Base-by-base conservation (phyloP, 2,888 invertebrate species). In the Halocaridina rubra region DNA sequence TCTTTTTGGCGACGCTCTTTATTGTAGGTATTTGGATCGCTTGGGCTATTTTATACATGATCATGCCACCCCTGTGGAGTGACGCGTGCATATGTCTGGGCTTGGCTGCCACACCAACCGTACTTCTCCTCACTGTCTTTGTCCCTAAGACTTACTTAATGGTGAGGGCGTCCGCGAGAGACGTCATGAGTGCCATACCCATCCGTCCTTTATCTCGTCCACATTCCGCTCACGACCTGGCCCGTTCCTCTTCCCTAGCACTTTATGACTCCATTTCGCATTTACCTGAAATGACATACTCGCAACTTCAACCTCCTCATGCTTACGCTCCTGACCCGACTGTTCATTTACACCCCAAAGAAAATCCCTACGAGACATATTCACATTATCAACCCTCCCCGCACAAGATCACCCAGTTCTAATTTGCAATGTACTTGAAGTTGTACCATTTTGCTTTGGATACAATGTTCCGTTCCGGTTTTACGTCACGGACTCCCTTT, bases 91-190 rank as follows among this genome's bases (percentile, higher is more conserved):
- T 94, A 4, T 93, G 93, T 33, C 91, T 93, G 76, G 94, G 94
- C 0, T 90, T 94, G 1, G 92, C 94, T 64, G 92, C 92, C 1
- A 94, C 94, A 0, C 94, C 93, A 0, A 93, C 94, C 89, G 92
- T 93, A 0, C 92, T 94, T 59, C 90, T 95, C 30, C 91, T 93
- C 7, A 92, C 93, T 0, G 92, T 95, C n/a, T 93, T 95, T 88
- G 93, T 94, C 89, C 94, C 95, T 0, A 91, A 94, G 76, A 94
- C 94, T 0, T 95, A 94, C 89, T 91, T 94, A 82, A 94, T 95
- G 92, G 93, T 94, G 3, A 59, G 72, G 19, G 85, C 84, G 27
- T 27, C 84, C 4, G 84, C 84, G 29, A 59, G 33, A 22, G 84
- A 84, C 19, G 59, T 64, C 16, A 29, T 32, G 24, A 30, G 33